Evolutionary conservation across 92 coral and sea anemone species (phyloP).

Genomic region (Palythoa caribaeorum): DNA sequence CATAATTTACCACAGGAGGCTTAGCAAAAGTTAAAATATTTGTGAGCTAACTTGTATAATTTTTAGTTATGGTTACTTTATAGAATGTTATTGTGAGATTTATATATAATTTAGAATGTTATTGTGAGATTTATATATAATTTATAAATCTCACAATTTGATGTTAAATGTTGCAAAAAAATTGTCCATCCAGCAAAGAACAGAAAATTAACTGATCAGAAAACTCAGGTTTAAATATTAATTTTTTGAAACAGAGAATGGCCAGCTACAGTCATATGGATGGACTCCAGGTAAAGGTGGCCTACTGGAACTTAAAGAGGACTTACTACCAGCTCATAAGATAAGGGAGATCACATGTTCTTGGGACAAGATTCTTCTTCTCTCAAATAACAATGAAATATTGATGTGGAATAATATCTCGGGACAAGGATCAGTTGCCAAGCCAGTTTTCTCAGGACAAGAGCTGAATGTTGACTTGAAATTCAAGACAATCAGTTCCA

Average conservation of each 20-base stretch:
- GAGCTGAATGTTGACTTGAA: slow-evolving; percentile 27
- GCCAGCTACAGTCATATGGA: slow-evolving; percentile 48
- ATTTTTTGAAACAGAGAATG: slow-evolving; percentile 4
- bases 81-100: no score
- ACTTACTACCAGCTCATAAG: slow-evolving; percentile 61
- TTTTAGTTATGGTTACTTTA: no score
- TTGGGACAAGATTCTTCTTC: slow-evolving; percentile 69
- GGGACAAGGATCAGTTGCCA: slow-evolving; percentile 38
- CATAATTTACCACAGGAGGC: no score
- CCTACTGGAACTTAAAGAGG: slow-evolving; percentile 39
- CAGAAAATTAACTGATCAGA: no score
- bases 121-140: no score
- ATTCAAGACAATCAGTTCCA: slow-evolving; percentile 61
- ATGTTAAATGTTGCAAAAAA: no score
- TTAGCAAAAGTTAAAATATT: no score
- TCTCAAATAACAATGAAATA: slow-evolving; percentile 61
- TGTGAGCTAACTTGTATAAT: no score
- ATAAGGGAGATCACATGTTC: slow-evolving; percentile 59
- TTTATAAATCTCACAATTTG: no score
- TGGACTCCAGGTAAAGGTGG: slow-evolving; percentile 66
- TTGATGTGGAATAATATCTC: slow-evolving; percentile 71
- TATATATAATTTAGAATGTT: no score
- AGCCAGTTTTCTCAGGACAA: neutral
- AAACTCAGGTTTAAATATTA: neutral
- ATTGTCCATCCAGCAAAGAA: no score